Base-by-base conservation (phyloP, 2,888 invertebrate species). In the Sthenelais limicola region DNA sequence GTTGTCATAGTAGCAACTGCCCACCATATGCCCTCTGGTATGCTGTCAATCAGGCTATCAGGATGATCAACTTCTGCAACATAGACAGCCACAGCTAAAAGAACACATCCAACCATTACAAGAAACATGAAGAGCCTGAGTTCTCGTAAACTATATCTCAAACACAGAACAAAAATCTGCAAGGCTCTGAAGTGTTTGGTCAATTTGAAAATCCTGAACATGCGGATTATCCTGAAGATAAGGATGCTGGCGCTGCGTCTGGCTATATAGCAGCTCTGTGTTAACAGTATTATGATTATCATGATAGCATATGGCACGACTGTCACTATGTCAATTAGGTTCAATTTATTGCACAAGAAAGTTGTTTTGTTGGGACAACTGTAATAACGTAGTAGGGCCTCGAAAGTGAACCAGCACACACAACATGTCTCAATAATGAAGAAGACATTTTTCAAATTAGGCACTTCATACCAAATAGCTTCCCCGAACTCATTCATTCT, bases 11-110 rank as follows among this genome's bases (percentile, higher is more conserved):
- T 82, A 47, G 86, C 82, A 30, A 86, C 82, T 5, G 85, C 82
- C 84, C 84, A 86, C 85, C 85, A 86, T 76, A 86, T 85, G 4
- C 83, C 83, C 48, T 85, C 85, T 0, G 86, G 86, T 51, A 86
- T 85, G 73, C 83, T 83, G 32, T 72, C 73, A 73, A 86, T 84
- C 66, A 82, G 80, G 9, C 80, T 73, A 9, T 77, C 54, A 4
- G 76, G 68, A 32, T 77, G 68, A 30, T 78, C 81, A 66, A 80
- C 72, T 72, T 86, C 86, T 24, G 82, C 83, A 73, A 82, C 85
- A 76, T 78, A 86, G 30, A 86, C 80, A 67, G 82, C 83, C 62
- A 82, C 82, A 0, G 85, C 80, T 75, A 83, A 85, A 58, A 85
- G 81, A 33, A 85, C 78, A 43, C 84, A 82, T 26, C 80, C 83